A percentile compares a stretch with the other conserved stretches of the same genome.
These are phyloP conservation scores for Cliona cf. orientalis DNA, from an alignment of 37 sponge, comb jelly and placozoan genomes.

Conservation along the genomic window DNA sequence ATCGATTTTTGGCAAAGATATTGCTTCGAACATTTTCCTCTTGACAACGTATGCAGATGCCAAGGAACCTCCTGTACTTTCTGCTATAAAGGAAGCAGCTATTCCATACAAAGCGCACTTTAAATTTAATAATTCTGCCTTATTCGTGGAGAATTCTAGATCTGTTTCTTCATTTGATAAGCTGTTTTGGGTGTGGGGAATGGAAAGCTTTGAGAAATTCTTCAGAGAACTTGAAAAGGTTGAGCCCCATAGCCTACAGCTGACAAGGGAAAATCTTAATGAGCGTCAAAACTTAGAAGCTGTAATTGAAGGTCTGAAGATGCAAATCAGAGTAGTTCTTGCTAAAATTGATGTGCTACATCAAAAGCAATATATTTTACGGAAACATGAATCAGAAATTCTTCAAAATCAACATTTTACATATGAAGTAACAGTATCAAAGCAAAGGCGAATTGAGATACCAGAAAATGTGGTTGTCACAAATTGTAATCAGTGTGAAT, in stretches of 20 bases:
- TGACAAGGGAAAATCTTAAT: constrained; percentile 24
- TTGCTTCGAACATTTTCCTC: constrained; percentile 53
- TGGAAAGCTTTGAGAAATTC: constrained; percentile 38
- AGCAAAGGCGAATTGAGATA: constrained; percentile 16
- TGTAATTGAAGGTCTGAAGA: constrained; percentile 7
- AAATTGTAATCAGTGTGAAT: constrained; percentile 60
- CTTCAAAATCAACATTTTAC: constrained; percentile 49
- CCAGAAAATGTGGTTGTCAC: constrained; percentile 48
- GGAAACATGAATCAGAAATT: constrained; percentile 38
- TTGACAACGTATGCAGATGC: constrained; percentile 77
- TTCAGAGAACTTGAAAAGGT: constrained; percentile 19
- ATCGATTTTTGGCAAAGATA: constrained; percentile 67
- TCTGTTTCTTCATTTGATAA: constrained; percentile 6
- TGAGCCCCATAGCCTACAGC: constrained; percentile 10
- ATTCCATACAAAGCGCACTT: constrained; percentile 18
- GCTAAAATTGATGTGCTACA: constrained; percentile 24
- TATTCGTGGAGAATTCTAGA: constrained; percentile 12
- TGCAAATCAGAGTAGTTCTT: constrained; percentile 7
- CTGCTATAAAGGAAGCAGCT: constrained; percentile 44
- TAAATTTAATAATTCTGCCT: constrained; percentile 75
- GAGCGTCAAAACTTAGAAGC: constrained; percentile 28
- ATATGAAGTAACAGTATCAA: constrained; percentile 32
- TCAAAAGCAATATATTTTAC: constrained; percentile 12
- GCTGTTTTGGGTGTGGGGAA: constrained; percentile 64
- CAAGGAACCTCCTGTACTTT: constrained; percentile 43